Percentiles rank a stretch among this genome's conserved stretches.
Conservation (phyloP, 2,888 invertebrate species). For the Netelia virgata region DNA sequence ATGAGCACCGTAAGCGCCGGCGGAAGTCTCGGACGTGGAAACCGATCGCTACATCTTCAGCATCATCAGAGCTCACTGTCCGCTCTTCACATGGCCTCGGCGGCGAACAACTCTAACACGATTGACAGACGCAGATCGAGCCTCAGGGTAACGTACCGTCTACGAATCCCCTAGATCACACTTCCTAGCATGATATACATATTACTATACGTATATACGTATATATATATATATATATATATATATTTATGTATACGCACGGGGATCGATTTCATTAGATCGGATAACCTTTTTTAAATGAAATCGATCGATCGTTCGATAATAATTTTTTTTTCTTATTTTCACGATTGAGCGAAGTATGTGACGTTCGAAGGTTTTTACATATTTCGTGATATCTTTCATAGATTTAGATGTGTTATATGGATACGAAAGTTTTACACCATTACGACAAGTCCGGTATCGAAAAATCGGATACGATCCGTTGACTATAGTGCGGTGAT, state of each 20-base stretch:
- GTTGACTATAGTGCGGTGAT: conserved; percentile 3
- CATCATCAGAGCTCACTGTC: conserved; percentile 82
- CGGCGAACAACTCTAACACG: conserved; percentile 80
- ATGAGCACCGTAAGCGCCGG: conserved; percentile 83
- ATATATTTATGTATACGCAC: background rate
- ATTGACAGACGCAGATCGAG: conserved; percentile 85
- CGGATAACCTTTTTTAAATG: background rate
- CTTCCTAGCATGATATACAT: conserved; percentile 52
- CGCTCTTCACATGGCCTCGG: conserved; percentile 80
- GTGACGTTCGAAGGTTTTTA: background rate
- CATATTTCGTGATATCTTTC: conserved; percentile 24
- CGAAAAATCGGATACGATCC: background rate
- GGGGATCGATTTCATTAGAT: background rate
- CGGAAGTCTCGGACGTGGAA: conserved; percentile 82
- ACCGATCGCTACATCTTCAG: conserved; percentile 79
- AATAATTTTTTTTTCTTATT: background rate
- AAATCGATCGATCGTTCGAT: conserved; percentile 1
- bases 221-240: conserved; percentile 8
- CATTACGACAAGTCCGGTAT: background rate
- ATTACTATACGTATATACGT: background rate
- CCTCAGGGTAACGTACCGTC: conserved; percentile 85
- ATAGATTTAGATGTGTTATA: conserved; percentile 11
- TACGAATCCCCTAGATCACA: conserved; percentile 58
- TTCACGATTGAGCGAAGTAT: conserved; percentile 12
- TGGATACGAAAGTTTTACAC: background rate